These are phyloP conservation scores for Ochlodes sylvanus DNA, from an alignment of 2,888 invertebrate species.

Conservation along the genomic window DNA sequence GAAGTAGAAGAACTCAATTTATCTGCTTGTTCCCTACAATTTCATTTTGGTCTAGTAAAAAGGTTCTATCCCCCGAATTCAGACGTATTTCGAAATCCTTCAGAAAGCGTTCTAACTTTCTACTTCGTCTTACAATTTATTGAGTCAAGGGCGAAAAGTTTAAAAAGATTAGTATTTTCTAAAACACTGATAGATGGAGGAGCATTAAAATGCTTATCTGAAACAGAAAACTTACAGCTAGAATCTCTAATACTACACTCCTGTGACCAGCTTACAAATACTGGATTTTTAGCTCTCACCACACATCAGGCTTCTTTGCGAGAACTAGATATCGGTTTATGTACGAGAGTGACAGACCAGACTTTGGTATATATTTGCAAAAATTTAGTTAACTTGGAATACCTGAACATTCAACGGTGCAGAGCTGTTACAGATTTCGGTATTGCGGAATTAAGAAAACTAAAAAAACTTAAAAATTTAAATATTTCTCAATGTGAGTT, in stretches of 20 bases:
- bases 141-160: constrained; percentile 73
- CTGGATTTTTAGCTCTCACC: constrained; percentile 83
- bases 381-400: constrained; percentile 83
- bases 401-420: constrained; percentile 87
- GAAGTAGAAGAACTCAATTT: constrained; percentile 86
- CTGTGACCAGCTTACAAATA: constrained; percentile 87
- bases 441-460: constrained; percentile 78
- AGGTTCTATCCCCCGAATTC: constrained; percentile 86
- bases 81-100: constrained; percentile 75
- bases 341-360: constrained; percentile 87
- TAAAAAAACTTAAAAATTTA: constrained; percentile 83
- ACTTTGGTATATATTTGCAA: constrained; percentile 86
- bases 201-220: constrained; percentile 83
- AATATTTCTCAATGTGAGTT: constrained; percentile 89
- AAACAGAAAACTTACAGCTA: constrained; percentile 80
- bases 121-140: constrained; percentile 86
- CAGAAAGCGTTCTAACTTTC: constrained; percentile 90
- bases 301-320: constrained; percentile 82
- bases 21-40: constrained; percentile 88
- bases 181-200: constrained; percentile 88
- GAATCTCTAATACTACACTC: constrained; percentile 79
- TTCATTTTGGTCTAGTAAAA: constrained; percentile 87
- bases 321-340: constrained; percentile 87
- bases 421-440: constrained; percentile 87
- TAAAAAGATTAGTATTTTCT: constrained; percentile 87